phyloP scores from a whole-genome alignment of 2,113 vertebrate genomes.

The Colaptes auratus region DNA sequence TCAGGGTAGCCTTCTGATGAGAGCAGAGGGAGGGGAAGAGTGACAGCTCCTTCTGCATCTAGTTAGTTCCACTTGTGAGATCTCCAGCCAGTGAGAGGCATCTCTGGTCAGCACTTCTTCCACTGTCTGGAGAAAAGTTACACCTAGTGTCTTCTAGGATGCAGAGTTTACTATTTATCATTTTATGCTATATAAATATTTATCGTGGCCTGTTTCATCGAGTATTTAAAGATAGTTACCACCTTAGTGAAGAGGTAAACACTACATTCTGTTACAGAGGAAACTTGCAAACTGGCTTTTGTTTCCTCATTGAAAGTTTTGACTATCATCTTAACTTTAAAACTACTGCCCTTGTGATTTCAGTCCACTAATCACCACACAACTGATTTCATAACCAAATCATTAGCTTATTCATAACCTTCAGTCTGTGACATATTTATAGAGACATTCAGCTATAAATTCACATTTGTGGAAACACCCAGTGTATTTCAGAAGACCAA shows the following conservation, averaged over 20 bases:
- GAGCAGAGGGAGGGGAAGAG: background rate
- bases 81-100: background rate
- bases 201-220: background rate
- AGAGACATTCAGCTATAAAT: background rate
- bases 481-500: background rate
- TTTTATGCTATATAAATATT: background rate
- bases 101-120: background rate
- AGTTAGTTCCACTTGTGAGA: background rate
- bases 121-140: background rate
- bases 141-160: rapidly evolving
- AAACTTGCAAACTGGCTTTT: background rate
- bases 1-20: background rate
- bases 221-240: background rate
- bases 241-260: background rate
- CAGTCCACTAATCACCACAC: background rate
- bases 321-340: background rate
- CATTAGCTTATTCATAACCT: background rate
- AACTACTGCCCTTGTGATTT: background rate
- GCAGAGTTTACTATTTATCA: background rate
- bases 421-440: background rate
- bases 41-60: background rate
- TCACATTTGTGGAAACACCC: background rate
- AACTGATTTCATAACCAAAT: background rate
- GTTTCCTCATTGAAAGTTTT: background rate
- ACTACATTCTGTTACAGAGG: background rate